These are phyloP conservation scores for Symphodus melops DNA, from an alignment of 2,113 vertebrate species.

Conservation along the genomic window DNA sequence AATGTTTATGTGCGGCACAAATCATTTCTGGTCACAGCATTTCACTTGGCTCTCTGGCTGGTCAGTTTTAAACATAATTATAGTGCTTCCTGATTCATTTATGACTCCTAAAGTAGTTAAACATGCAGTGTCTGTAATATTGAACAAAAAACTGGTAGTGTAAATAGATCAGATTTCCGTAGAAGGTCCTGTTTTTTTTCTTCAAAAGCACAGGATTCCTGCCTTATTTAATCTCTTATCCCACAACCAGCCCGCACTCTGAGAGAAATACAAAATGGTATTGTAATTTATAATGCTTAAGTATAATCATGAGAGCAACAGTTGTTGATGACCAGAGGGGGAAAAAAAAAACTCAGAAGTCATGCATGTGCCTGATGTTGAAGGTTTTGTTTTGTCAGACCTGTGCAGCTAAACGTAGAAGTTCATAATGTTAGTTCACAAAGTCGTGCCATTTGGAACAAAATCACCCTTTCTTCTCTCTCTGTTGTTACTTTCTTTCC, in stretches of 20 bases:
- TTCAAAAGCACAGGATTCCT: neutral
- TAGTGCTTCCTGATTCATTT: conserved; percentile 9
- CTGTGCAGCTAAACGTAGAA: neutral
- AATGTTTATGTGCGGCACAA: neutral
- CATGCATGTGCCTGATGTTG: conserved; percentile 32
- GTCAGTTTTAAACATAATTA: neutral
- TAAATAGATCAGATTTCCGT: conserved; percentile 33
- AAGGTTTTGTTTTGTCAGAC: conserved; percentile 4
- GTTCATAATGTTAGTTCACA: neutral
- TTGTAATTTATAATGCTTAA: no score
- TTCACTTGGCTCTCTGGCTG: neutral
- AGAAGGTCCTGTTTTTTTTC: conserved; percentile 7
- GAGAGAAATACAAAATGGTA: no score
- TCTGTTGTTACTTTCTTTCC: neutral
- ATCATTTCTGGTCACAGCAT: neutral
- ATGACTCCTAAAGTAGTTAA: neutral
- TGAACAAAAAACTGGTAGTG: conserved; percentile 31
- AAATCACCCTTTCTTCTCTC: neutral
- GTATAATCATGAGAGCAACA: neutral
- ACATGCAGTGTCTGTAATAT: neutral
- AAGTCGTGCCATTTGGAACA: conserved; percentile 44
- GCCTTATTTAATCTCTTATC: neutral
- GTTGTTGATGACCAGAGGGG: neutral
- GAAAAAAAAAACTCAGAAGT: neutral
- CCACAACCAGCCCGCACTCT: no score